Evolutionary conservation across 1,140 invertebrate genomes (phyloP).

Genomic region (Sitodiplosis mosellana): DNA sequence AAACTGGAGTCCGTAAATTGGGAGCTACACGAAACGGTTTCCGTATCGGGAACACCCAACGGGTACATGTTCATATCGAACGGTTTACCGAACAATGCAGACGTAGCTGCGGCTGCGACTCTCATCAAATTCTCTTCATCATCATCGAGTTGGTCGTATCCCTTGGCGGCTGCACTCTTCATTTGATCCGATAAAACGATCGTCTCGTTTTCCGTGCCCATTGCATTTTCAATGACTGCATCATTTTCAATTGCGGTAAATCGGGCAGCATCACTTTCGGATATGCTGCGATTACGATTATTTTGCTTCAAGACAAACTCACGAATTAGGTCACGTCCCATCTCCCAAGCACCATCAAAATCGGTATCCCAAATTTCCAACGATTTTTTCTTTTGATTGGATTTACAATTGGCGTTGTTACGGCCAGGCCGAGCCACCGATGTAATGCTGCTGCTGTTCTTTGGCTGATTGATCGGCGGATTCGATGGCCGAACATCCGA

Average conservation of each 20-base stretch:
- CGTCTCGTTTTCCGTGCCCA: neutral
- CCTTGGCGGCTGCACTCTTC: neutral
- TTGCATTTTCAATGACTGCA: neutral
- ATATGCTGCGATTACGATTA: slow-evolving; percentile 10
- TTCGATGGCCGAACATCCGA: neutral
- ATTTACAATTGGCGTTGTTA: neutral
- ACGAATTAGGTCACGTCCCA: slow-evolving; percentile 10
- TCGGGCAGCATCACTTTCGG: slow-evolving; percentile 5
- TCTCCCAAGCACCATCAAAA: slow-evolving; percentile 11
- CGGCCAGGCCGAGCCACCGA: neutral
- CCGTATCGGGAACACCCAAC: too few species aligned
- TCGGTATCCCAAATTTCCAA: slow-evolving; percentile 10
- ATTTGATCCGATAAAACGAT: too few species aligned
- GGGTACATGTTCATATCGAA: too few species aligned
- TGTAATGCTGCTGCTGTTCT: slow-evolving; percentile 2
- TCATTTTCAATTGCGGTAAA: neutral
- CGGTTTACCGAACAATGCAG: too few species aligned
- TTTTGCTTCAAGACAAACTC: slow-evolving; percentile 6
- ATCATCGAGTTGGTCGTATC: neutral
- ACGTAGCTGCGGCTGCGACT: too few species aligned
- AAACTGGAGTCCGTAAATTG: too few species aligned
- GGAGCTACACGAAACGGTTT: too few species aligned
- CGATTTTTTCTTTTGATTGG: neutral
- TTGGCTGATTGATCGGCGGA: neutral
- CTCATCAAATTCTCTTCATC: too few species aligned